Base-by-base conservation (phyloP, 1,140 invertebrate species). In the Euglossa dilemma region DNA sequence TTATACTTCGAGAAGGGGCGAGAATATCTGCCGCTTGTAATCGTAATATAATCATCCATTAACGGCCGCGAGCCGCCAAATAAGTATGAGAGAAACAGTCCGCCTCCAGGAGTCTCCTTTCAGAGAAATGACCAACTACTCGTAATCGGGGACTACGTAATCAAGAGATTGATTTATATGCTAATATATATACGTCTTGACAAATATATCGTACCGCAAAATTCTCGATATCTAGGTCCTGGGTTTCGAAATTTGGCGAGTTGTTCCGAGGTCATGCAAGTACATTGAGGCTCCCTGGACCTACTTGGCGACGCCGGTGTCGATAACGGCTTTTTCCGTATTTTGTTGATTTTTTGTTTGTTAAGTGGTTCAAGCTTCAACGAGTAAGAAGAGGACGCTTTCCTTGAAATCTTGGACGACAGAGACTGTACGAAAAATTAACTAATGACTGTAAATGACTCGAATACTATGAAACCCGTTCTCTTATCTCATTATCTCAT, bases 321-420 rank as follows among this genome's bases (percentile, higher is more conserved):
- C 83, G 98, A 99, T 67, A 98, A 95, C 25, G 98, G 98, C 95
- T 98, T 98, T 94, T 95, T 97, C 97, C 93, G 96, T 95, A 94
- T 92, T 93, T 98, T 36, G 36, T 36, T 98, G 90, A 97, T 95
- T 93, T 97, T 97, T 93, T 97, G 97, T 95, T 97, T 97, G 92
- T 97, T 97, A 81, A 97, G 96, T 80, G 97, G 97, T 93, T 99
- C 98, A 94, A 99, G 95, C 95, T 98, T 98, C 87, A 99, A 96
- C 89, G 98, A 99, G 95, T 99, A 99, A 91, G 98, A 98, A 90
- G 98, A 99, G 83, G 98, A 98, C 89, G 98, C 98, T 96, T 99
- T 99, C 93, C 98, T 96, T 92, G 98, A 98, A 96, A 98, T 99
- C 96, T 99, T 99, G 96, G 98, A 99, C 93, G 98, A 97, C 91